These are phyloP conservation scores for Galerucella calmariensis DNA, from an alignment of 2,888 invertebrate genomes.

Conservation along the genomic window DNA sequence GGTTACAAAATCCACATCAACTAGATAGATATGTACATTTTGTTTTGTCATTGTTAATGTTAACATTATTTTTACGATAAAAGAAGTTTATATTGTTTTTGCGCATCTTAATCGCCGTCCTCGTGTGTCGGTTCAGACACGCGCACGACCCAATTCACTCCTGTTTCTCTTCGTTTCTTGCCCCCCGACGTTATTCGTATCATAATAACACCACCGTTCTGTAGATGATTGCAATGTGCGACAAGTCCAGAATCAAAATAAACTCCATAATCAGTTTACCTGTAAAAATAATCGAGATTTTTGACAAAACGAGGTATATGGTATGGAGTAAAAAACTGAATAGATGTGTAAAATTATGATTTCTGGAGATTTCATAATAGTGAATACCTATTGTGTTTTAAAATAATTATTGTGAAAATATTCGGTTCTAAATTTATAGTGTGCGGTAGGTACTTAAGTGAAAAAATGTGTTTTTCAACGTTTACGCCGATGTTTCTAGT, in stretches of 20 bases:
- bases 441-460: not conserved
- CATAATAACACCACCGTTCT: conserved; percentile 38
- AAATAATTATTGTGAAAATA: not conserved
- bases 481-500: conserved; percentile 3
- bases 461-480: not conserved
- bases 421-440: not conserved
- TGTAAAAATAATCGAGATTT: not conserved
- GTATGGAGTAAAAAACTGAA: not conserved
- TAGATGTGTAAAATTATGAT: not conserved
- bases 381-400: not conserved
- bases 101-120: conserved; percentile 57
- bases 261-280: conserved; percentile 7
- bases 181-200: conserved; percentile 54
- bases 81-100: conserved; percentile 43
- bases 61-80: conserved; percentile 20
- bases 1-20: too few species aligned
- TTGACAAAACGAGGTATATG: not conserved
- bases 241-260: conserved; percentile 35
- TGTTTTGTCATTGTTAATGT: conserved; percentile 6
- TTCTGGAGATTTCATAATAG: not conserved
- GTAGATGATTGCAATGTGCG: conserved; percentile 35
- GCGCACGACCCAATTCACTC: conserved; percentile 56
- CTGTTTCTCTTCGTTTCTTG: conserved; percentile 52
- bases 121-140: conserved; percentile 53
- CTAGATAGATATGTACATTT: too few species aligned